Percentiles rank a stretch among this genome's conserved stretches.
phyloP scores from a whole-genome alignment of 2,113 vertebrate genomes.

The Scomber japonicus region DNA sequence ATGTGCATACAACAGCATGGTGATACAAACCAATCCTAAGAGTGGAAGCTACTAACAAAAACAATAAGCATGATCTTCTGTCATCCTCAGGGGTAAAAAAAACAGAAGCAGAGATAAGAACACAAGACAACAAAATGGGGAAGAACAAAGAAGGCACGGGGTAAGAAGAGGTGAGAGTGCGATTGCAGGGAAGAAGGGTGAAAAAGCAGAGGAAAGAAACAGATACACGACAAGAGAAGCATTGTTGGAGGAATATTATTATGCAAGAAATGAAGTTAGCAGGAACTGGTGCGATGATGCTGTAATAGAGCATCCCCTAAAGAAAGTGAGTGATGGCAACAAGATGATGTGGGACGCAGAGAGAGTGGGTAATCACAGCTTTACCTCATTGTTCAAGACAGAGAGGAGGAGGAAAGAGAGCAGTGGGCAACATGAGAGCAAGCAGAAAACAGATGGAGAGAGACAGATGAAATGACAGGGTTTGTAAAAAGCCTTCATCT shows the following conservation, averaged over 20 bases:
- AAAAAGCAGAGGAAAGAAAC: neutral
- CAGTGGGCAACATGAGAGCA: conserved; percentile 36
- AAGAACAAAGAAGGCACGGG: conserved; percentile 19
- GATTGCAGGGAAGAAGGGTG: neutral
- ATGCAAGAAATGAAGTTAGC: neutral
- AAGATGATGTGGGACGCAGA: neutral
- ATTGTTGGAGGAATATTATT: neutral
- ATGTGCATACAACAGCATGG: neutral
- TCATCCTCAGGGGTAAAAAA: conserved; percentile 1
- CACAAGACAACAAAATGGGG: neutral
- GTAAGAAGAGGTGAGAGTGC: conserved; percentile 11
- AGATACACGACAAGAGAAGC: neutral
- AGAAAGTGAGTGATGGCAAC: conserved; percentile 8
- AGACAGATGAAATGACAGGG: conserved; percentile 36
- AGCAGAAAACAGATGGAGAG: conserved; percentile 2
- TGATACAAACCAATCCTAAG: conserved; percentile 1
- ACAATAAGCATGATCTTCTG: conserved; percentile 21
- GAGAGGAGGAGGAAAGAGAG: conserved; percentile 24
- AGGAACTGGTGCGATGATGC: neutral
- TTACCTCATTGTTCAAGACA: conserved; percentile 26
- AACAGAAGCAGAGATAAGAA: conserved; percentile 13
- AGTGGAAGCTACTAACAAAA: conserved; percentile 26
- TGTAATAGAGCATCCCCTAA: neutral
- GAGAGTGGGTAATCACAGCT: conserved; percentile 25
- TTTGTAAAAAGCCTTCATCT: conserved; percentile 34